Base-by-base conservation (phyloP, 2,797 vertebrate species). In the Orientallactaga sibirica region DNA sequence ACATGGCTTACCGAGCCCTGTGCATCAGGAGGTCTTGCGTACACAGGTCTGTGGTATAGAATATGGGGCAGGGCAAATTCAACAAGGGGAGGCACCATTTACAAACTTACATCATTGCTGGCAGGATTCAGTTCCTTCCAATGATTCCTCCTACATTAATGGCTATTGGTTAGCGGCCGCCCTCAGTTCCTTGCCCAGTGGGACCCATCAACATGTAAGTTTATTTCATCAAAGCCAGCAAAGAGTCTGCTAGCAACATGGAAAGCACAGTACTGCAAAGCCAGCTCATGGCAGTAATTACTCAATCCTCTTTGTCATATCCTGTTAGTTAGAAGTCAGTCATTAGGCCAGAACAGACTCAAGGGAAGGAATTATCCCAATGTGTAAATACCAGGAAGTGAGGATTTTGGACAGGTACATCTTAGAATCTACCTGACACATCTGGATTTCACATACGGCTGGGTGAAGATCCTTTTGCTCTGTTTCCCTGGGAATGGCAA, bases 301-400 rank as follows among this genome's bases (percentile, higher is more conserved):
- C 27, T 20, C 14, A 16, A 12, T 83, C 29, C 41, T 20, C 27
- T 52, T 73, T 64, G 27, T 64, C 27, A 15, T 43, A 18, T 37
- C 89, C 64, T 85, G 4, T 55, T 78, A 75, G n/a, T 74, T n/a
- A 73, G n/a, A 95, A 80, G 25, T 33, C 87, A 86, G 41, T 91
- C 55, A 48, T 15, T 79, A 76, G 76, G 15, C 27, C 33, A 89
- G 10, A 29, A 55, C 33, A 43, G 80, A 85, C 61, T 70, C 25
- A 64, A 91, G 58, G 33, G 62, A 91, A 18, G 1, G 37, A 80
- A 74, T 70, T 70, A 77, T 1, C 8, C 67, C 64, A 86, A 76
- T 8, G 24, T 80, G 15, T 88, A 33, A 89, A 58, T 43, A 80
- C n/a, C 41, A 84, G 12, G 29, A 91, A 88, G 3, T 3, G 0